phyloP scores from a whole-genome alignment of 2,888 invertebrate genomes.

The Athripsodes cinereus region DNA sequence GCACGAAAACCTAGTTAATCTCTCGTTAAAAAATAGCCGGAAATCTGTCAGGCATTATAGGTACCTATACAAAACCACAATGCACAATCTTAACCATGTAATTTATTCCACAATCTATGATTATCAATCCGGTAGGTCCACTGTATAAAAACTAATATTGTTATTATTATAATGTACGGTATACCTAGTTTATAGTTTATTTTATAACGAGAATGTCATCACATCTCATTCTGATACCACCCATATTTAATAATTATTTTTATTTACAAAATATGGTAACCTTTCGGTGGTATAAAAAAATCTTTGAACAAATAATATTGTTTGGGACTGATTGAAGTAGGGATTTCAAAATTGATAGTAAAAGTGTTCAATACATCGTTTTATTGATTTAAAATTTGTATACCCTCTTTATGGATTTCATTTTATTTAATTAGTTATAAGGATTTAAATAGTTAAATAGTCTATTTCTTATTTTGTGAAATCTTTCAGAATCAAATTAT shows the following conservation, averaged over 20 bases:
- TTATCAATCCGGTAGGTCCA: conserved; percentile 2
- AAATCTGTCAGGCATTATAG: neutral
- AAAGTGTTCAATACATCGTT: too few species aligned
- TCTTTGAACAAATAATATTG: neutral
- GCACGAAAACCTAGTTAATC: neutral
- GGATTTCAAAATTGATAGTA: too few species aligned
- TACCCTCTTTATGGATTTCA: too few species aligned
- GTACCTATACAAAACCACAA: neutral
- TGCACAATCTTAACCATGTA: neutral
- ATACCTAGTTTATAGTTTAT: too few species aligned
- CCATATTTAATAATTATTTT: conserved; percentile 1
- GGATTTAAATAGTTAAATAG: too few species aligned
- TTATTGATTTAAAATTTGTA: too few species aligned
- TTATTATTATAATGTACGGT: too few species aligned
- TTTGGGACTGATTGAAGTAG: neutral
- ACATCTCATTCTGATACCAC: neutral
- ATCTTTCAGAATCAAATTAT: too few species aligned
- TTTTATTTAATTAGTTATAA: too few species aligned
- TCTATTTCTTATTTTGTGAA: too few species aligned
- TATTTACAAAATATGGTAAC: neutral
- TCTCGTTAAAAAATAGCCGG: neutral
- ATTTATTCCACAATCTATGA: neutral
- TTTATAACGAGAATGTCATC: neutral
- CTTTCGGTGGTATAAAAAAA: neutral
- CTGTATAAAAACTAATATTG: neutral